phyloP scores from a whole-genome alignment of 2,888 invertebrate species.

The Athalia circularis region DNA sequence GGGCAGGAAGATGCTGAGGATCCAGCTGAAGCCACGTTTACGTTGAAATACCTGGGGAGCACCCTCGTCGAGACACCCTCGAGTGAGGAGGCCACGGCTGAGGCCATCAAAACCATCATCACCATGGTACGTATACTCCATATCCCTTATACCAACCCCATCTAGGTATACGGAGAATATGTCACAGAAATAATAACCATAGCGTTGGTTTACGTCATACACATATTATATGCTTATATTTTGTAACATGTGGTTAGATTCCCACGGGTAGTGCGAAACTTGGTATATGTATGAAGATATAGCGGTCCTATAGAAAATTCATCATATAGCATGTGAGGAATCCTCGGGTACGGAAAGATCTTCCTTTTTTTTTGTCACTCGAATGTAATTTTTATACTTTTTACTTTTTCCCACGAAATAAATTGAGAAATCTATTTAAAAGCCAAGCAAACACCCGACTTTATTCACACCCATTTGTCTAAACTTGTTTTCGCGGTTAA shows the following conservation, averaged over 20 bases:
- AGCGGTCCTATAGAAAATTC: background rate
- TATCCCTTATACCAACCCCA: constrained; percentile 9
- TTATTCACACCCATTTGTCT: background rate
- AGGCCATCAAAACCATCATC: constrained; percentile 88
- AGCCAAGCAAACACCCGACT: background rate
- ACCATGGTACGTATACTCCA: constrained; percentile 72
- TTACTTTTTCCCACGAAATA: background rate
- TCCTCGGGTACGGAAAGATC: background rate
- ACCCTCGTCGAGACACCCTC: constrained; percentile 86
- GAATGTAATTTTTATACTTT: background rate
- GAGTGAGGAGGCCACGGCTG: constrained; percentile 85
- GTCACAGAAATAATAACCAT: background rate
- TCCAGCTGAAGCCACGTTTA: constrained; percentile 76
- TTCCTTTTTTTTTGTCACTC: background rate
- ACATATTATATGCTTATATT: constrained; percentile 1
- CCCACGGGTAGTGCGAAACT: background rate
- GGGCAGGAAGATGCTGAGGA: constrained; percentile 67
- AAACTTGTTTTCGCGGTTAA: background rate
- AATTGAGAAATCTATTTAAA: background rate
- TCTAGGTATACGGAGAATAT: background rate
- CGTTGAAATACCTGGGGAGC: constrained; percentile 86
- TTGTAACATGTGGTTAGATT: constrained; percentile 3
- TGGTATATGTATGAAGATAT: background rate
- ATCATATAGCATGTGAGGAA: background rate
- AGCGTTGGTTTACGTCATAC: background rate